Evolutionary conservation across 2,888 invertebrate species (phyloP).

Genomic region (Drosophila algonquin): DNA sequence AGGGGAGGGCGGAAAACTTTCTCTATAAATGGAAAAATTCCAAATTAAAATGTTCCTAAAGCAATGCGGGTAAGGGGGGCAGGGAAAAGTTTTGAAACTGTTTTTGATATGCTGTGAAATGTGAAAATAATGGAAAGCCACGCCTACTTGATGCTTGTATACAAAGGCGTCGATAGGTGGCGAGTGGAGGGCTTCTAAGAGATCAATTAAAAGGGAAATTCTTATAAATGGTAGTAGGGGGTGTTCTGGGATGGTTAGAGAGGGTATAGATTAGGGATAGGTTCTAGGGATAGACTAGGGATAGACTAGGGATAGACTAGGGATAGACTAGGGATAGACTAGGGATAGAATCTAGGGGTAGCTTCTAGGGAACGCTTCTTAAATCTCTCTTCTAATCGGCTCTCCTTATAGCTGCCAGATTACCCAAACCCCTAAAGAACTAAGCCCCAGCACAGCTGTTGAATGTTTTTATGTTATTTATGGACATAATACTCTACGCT

Average conservation of each 20-base stretch:
- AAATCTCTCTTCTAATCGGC: no score
- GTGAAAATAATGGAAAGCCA: background rate
- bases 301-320: no score
- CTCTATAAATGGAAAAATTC: slow-evolving; percentile 17
- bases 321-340: no score
- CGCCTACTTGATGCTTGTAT: background rate
- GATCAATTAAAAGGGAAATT: background rate
- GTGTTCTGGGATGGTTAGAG: background rate
- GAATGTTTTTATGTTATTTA: slow-evolving; percentile 17
- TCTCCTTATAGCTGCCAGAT: background rate
- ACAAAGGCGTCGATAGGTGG: background rate
- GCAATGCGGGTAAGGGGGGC: background rate
- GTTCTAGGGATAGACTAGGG: no score
- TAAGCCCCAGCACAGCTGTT: slow-evolving; percentile 5
- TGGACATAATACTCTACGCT: background rate
- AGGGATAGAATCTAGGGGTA: no score
- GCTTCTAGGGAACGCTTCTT: no score
- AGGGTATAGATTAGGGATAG: no score
- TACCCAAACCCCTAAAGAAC: background rate
- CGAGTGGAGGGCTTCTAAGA: background rate
- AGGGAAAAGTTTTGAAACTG: slow-evolving; percentile 1
- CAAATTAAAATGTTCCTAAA: slow-evolving; percentile 22
- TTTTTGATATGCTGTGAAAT: slow-evolving; percentile 16
- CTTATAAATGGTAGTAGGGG: background rate
- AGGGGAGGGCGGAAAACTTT: slow-evolving; percentile 6